Evolutionary conservation across 2,113 vertebrate genomes (phyloP).

Genomic region (Megaceryle maxima): DNA sequence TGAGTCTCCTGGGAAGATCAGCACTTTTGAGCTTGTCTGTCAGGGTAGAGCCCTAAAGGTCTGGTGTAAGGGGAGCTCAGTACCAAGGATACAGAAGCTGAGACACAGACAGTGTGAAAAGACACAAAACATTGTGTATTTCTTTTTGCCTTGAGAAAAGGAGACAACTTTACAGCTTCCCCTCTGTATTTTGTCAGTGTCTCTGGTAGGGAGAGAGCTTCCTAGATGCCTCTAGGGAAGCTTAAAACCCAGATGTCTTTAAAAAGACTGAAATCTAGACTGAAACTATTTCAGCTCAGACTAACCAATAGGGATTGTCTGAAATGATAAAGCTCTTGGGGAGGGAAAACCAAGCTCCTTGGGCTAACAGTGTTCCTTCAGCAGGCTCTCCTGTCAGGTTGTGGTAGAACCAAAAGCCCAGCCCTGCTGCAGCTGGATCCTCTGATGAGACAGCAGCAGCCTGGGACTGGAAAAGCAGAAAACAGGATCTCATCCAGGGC

Average conservation of each 20-base stretch:
- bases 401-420: background rate
- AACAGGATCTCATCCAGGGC: background rate
- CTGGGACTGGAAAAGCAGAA: background rate
- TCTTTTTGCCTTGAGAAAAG: background rate
- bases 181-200: background rate
- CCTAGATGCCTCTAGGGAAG: background rate
- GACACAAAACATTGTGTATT: background rate
- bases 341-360: background rate
- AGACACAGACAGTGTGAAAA: background rate
- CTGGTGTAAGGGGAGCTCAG: background rate
- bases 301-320: background rate
- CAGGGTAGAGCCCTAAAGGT: background rate
- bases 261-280: background rate
- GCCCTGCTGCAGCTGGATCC: background rate
- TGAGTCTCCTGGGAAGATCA: background rate
- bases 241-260: background rate
- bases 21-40: background rate
- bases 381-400: background rate
- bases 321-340: background rate
- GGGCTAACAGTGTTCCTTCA: background rate
- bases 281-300: background rate
- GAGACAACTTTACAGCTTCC: background rate
- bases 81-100: background rate
- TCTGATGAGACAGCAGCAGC: background rate
- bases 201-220: background rate